Percentiles rank a stretch among this genome's conserved stretches.
phyloP scores from a whole-genome alignment of 2,797 vertebrate genomes.

The Eleutherodactylus coqui region DNA sequence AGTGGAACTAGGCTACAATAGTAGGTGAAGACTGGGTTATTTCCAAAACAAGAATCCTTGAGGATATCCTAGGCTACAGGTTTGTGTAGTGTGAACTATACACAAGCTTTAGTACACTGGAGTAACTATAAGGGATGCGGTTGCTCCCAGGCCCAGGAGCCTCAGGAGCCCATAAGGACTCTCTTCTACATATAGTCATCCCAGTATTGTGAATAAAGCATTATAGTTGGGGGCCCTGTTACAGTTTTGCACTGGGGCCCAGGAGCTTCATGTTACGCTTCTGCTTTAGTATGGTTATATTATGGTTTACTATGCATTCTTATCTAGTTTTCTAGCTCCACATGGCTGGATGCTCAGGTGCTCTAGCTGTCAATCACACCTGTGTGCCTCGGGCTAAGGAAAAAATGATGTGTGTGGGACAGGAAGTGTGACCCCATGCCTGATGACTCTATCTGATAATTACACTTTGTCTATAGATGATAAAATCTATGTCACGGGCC shows the following conservation, averaged over 20 bases:
- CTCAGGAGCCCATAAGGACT: too few species aligned
- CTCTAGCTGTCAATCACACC: constrained; percentile 44
- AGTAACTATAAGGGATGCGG: too few species aligned
- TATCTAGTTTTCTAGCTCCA: neutral
- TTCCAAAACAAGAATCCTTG: neutral
- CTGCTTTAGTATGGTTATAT: too few species aligned
- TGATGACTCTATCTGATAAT: constrained; percentile 32
- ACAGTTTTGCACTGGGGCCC: too few species aligned
- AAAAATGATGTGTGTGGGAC: constrained; percentile 38
- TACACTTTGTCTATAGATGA: constrained; percentile 46
- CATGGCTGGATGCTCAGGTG: neutral
- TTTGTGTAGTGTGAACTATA: neutral
- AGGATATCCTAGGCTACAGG: neutral
- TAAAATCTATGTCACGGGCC: constrained; percentile 43
- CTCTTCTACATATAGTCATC: too few species aligned
- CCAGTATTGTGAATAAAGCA: too few species aligned
- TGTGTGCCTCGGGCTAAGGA: constrained; percentile 26
- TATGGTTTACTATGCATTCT: neutral
- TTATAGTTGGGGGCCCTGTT: too few species aligned
- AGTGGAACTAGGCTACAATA: neutral
- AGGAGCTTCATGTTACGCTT: too few species aligned
- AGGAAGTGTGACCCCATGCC: constrained; percentile 40
- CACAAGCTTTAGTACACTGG: neutral
- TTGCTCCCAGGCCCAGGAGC: too few species aligned
- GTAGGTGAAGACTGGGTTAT: neutral